Percentiles rank a stretch among this genome's conserved stretches.
phyloP scores from a whole-genome alignment of 2,888 invertebrate genomes.

The Meiosimyza decipiens region DNA sequence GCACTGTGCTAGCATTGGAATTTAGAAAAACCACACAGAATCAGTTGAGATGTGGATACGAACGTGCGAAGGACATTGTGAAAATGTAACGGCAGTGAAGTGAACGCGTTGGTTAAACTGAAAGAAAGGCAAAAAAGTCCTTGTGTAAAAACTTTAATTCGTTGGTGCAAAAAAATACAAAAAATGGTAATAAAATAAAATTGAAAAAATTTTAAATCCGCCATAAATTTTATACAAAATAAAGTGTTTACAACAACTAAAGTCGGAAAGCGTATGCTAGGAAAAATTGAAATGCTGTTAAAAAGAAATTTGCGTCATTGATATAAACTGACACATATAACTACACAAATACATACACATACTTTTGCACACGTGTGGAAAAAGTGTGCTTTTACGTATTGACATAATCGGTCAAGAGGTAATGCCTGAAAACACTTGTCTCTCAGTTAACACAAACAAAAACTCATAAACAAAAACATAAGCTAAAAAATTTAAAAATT shows the following conservation, averaged over 20 bases:
- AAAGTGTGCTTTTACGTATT: not conserved
- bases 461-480: too few relatives aligned
- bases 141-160: not conserved
- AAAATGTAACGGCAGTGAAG: slow-evolving; percentile 2
- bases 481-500: too few relatives aligned
- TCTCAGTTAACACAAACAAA: too few relatives aligned
- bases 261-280: not conserved
- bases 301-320: slow-evolving; percentile 19
- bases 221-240: not conserved
- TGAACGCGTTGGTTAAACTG: slow-evolving; percentile 32
- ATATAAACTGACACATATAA: not conserved
- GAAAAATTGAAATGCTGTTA: slow-evolving; percentile 9
- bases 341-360: not conserved
- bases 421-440: not conserved
- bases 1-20: slow-evolving; percentile 9
- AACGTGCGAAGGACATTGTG: slow-evolving; percentile 43
- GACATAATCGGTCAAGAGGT: slow-evolving; percentile 33
- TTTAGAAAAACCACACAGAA: slow-evolving; percentile 40
- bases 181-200: not conserved
- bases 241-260: not conserved
- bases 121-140: not conserved
- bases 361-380: too few relatives aligned
- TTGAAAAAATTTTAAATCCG: not conserved
- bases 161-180: not conserved
- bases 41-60: slow-evolving; percentile 51